Evolutionary conservation across 1,140 invertebrate species (phyloP).

Genomic region (Aphaenogaster rudis): DNA sequence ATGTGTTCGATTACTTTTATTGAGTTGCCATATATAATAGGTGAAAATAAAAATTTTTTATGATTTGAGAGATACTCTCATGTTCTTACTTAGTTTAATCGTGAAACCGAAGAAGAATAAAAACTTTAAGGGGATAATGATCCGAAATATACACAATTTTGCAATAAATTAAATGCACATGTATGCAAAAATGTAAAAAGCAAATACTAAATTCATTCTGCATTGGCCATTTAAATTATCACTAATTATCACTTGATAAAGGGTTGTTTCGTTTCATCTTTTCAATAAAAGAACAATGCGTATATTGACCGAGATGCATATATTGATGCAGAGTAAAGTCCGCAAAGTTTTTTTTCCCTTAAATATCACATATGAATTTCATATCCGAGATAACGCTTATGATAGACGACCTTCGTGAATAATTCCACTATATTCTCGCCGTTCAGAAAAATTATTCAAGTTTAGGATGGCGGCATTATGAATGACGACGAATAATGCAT

Average conservation of each 20-base stretch:
- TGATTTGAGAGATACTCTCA: not conserved
- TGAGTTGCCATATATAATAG: not conserved
- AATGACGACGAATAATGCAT: not conserved
- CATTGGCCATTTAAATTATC: not conserved
- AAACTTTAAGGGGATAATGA: not conserved
- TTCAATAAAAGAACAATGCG: not conserved
- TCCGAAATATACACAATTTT: not conserved
- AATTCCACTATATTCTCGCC: slow-evolving; percentile 17
- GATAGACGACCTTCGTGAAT: slow-evolving; percentile 38
- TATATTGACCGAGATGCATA: not conserved
- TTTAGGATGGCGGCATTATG: not conserved
- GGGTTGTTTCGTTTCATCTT: not conserved
- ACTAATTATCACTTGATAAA: not conserved
- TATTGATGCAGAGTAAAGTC: not conserved
- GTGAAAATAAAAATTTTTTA: not conserved
- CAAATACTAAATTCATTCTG: not conserved
- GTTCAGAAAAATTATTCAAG: slow-evolving; percentile 39
- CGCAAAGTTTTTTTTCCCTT: slow-evolving; percentile 3
- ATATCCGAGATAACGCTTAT: slow-evolving; percentile 23
- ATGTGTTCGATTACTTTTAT: not conserved
- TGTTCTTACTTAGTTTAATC: not conserved
- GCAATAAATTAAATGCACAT: not conserved
- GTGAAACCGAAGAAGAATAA: not conserved
- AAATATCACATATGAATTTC: slow-evolving; percentile 32
- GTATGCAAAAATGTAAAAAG: not conserved